Base-by-base conservation (phyloP, 1,140 invertebrate species). In the Berghia stephanieae region DNA sequence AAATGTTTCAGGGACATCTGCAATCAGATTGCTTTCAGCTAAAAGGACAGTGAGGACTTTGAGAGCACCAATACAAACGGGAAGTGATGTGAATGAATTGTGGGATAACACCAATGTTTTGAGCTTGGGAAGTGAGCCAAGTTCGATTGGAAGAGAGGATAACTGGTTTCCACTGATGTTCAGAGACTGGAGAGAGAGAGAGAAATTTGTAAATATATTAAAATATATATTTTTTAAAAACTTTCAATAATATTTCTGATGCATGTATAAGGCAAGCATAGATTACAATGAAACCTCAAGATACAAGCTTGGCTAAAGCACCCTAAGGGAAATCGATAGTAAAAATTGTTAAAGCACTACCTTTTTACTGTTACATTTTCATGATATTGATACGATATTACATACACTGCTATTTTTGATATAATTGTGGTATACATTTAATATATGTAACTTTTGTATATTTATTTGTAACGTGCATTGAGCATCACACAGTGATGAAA, bases 1-100 rank as follows among this genome's bases (percentile, higher is more conserved):
- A 66, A 90, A 81, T 52, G 87, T 83, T 44, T 79, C 79, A 36
- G 87, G 84, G 10, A 89, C 55, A 46, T 78, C 55, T 36, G 1
- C 57, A 24, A 76, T 76, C 52, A 67, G 60, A 44, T 76, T 76
- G 63, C 68, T 63, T 42, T 76, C 74, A 31, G 74, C 74, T 13
- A 68, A 21, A 10, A 76, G 63, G 1, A 76, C 74, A 6, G 27
- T 18, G 27, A 76, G 44, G 3, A 42, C 34, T 10, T 44, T 34
- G 18, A 76, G 63, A 5, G 74, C 74, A 13, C 74, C 74, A 18
- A 76, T 63, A 49, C 74, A 76, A 13, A 76, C 74, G n/a, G 74
- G 74, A 8, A 76, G 44, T 3, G 74, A 76, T 3, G 74, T 66
- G 31, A 76, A 76, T 21, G 67, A 60, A 52, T 76, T 76, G 43